A percentile compares a stretch with the other conserved stretches of the same genome.
These are phyloP conservation scores for Xerus rutilus DNA, from an alignment of 2,797 vertebrate species.

Conservation along the genomic window DNA sequence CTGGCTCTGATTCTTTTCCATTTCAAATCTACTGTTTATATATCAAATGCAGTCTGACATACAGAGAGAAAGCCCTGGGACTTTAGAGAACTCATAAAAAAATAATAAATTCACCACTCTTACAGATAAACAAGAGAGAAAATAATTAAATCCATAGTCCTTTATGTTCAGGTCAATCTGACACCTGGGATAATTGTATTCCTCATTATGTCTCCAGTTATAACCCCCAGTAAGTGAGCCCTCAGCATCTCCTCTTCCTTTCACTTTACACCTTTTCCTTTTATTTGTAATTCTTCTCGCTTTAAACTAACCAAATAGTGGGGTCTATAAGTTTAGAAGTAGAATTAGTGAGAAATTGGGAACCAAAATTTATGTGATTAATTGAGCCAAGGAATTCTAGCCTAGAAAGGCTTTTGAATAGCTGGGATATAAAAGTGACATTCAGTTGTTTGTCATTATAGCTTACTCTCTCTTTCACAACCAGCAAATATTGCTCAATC, in stretches of 20 bases:
- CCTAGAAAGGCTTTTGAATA: neutral
- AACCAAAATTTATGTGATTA: slow-evolving; percentile 12
- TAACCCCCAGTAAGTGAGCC: neutral
- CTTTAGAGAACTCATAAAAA: neutral
- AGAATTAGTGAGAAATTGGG: slow-evolving; percentile 15
- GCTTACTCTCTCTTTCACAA: neutral
- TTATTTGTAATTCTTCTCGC: slow-evolving; percentile 43
- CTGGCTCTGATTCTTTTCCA: neutral
- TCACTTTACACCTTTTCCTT: neutral
- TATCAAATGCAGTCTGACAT: neutral
- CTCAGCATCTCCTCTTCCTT: neutral
- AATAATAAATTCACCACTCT: neutral
- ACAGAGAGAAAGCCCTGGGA: neutral
- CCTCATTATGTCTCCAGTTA: neutral
- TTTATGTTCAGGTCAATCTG: neutral
- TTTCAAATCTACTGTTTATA: neutral
- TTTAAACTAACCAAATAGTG: slow-evolving; percentile 5
- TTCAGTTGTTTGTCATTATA: neutral
- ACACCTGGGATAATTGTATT: neutral
- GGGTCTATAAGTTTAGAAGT: neutral
- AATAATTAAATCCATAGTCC: neutral
- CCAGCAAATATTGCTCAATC: slow-evolving; percentile 36
- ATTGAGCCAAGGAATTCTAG: neutral
- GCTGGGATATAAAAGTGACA: neutral
- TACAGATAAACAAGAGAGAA: neutral